Evolutionary conservation across 2,888 invertebrate genomes (phyloP).

Genomic region (Ectemnius lituratus): DNA sequence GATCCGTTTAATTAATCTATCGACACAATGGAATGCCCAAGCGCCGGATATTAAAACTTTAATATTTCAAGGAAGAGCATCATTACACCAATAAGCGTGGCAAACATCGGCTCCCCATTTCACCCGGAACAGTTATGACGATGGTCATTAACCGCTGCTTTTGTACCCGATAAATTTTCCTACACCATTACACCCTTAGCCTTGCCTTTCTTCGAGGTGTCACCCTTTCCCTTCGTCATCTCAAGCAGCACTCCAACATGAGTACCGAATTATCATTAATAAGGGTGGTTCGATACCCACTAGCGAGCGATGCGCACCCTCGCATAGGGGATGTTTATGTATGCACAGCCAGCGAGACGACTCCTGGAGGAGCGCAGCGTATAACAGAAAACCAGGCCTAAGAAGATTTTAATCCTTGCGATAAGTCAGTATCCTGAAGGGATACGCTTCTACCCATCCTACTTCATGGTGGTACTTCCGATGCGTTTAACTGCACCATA

Average conservation of each 20-base stretch:
- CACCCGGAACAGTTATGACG: slow-evolving; percentile 22
- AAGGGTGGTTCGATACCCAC: background rate
- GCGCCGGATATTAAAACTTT: slow-evolving; percentile 37
- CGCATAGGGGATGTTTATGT: background rate
- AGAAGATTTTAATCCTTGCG: background rate
- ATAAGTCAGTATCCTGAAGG: background rate
- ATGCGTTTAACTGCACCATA: slow-evolving; percentile 22
- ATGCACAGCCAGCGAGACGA: background rate
- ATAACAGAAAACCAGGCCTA: too few species aligned
- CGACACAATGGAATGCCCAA: slow-evolving; percentile 18
- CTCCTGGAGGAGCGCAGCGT: too few species aligned
- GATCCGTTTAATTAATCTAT: slow-evolving; percentile 53
- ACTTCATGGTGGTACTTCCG: slow-evolving; percentile 2
- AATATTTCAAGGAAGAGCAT: slow-evolving; percentile 44
- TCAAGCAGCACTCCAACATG: background rate
- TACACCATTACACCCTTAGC: too few species aligned
- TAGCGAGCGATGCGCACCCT: background rate
- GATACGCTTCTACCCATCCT: background rate
- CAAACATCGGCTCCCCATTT: slow-evolving; percentile 27
- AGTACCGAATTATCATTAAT: slow-evolving; percentile 7
- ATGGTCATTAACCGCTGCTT: background rate
- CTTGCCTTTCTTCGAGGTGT: too few species aligned
- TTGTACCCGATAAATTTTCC: too few species aligned
- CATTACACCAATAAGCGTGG: slow-evolving; percentile 26
- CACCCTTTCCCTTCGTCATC: background rate